Conservation (phyloP, 1,140 invertebrate genomes). For the Temnothorax longispinosus region DNA sequence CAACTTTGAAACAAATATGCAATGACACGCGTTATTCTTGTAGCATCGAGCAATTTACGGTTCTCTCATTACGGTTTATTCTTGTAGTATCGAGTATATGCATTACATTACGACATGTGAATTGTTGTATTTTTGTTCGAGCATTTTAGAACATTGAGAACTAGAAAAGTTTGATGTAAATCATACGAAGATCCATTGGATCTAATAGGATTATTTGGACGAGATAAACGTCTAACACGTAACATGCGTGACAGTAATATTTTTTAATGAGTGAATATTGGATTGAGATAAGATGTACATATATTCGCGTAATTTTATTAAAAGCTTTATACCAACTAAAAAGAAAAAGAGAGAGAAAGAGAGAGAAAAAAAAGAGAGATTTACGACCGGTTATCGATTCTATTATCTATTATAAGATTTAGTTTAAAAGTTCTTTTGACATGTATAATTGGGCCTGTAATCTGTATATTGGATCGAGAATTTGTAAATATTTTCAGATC, state of each 20-base stretch:
- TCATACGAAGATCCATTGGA: neutral
- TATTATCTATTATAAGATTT: neutral
- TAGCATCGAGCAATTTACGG: neutral
- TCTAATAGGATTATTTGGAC: neutral
- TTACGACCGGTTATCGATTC: neutral
- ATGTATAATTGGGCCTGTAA: neutral
- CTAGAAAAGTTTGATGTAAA: neutral
- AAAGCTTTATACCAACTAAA: neutral
- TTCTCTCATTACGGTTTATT: too few relatives aligned
- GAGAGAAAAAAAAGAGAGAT: neutral
- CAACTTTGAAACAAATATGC: neutral
- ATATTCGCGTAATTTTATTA: neutral
- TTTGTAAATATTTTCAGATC: neutral
- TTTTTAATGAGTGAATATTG: neutral
- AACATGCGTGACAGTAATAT: neutral
- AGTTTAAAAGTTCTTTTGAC: neutral
- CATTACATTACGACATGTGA: neutral
- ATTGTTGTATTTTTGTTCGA: neutral
- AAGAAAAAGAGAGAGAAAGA: neutral
- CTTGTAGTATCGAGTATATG: too few relatives aligned
- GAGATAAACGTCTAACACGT: neutral
- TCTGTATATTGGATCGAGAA: neutral
- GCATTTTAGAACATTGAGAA: neutral
- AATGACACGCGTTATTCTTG: neutral
- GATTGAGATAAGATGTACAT: neutral